A percentile compares a stretch with the other conserved stretches of the same genome.
phyloP scores from a whole-genome alignment of 2,113 vertebrate species.

The Eolophus roseicapilla region DNA sequence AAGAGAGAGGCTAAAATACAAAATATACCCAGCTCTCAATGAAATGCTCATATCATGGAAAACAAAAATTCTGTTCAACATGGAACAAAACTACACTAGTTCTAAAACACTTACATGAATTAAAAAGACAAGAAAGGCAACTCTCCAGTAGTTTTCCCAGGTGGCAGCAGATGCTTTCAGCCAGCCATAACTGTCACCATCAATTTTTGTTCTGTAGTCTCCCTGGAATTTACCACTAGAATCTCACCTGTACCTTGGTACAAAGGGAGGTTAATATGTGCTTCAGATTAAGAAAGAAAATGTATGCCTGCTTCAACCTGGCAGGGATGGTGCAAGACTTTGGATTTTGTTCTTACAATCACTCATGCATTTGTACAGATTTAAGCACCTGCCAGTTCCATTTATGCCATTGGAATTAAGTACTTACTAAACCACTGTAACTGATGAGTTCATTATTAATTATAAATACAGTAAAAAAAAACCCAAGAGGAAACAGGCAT shows the following conservation, averaged over 20 bases:
- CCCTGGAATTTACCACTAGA: neutral
- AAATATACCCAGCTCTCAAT: neutral
- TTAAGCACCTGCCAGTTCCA: neutral
- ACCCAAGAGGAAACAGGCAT: neutral
- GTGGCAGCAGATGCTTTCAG: neutral
- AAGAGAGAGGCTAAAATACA: neutral
- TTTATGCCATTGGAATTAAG: neutral
- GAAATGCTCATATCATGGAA: neutral
- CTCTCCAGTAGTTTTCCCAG: neutral
- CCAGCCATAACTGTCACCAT: neutral
- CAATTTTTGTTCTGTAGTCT: neutral
- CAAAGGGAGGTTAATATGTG: neutral
- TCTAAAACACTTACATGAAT: neutral
- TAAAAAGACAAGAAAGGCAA: neutral
- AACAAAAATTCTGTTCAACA: neutral
- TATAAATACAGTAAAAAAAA: neutral
- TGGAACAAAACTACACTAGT: neutral
- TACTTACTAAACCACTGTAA: neutral
- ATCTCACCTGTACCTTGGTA: neutral
- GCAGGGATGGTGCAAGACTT: neutral
- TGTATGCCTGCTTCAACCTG: neutral
- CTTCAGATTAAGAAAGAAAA: neutral
- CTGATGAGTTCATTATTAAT: neutral
- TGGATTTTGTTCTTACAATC: neutral
- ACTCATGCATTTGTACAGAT: neutral